A percentile compares a stretch with the other conserved stretches of the same genome.
Evolutionary conservation across 2,797 vertebrate genomes (phyloP).

Genomic region (Borostomias antarcticus): DNA sequence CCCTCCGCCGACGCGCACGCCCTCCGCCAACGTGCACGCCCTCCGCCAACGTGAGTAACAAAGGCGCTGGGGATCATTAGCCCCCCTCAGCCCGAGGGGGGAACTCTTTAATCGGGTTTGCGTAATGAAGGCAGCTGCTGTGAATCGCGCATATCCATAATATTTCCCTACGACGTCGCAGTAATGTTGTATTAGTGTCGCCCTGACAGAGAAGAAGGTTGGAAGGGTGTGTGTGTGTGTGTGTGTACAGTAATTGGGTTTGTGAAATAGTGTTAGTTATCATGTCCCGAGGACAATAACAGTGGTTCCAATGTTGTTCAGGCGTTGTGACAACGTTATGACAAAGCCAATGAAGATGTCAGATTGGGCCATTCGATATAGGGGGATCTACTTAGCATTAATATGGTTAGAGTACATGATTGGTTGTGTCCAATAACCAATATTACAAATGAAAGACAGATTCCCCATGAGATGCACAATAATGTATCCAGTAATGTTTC

Average conservation of each 20-base stretch:
- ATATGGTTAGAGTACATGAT: background rate
- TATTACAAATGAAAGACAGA: background rate
- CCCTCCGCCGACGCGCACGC: no score
- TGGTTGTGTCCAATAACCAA: background rate
- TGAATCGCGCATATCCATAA: slow-evolving; percentile 71
- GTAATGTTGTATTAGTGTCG: slow-evolving; percentile 65
- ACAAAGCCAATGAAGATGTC: slow-evolving; percentile 56
- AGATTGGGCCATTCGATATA: slow-evolving; percentile 46
- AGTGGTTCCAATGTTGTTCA: slow-evolving; percentile 33
- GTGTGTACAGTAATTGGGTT: slow-evolving; percentile 39
- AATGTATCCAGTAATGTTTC: no score
- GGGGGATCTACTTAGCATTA: background rate
- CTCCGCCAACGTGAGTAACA: slow-evolving; percentile 73
- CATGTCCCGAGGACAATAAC: slow-evolving; percentile 46
- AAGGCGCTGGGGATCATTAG: slow-evolving; percentile 78
- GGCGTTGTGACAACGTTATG: slow-evolving; percentile 59
- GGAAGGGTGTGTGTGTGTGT: slow-evolving; percentile 10
- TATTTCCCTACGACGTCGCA: slow-evolving; percentile 53
- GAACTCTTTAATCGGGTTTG: slow-evolving; percentile 76
- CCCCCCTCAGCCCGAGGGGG: slow-evolving; percentile 62
- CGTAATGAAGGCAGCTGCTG: slow-evolving; percentile 77
- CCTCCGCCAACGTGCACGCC: slow-evolving; percentile 66
- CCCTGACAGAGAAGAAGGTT: slow-evolving; percentile 23
- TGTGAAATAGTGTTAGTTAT: slow-evolving; percentile 46
- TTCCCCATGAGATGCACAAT: background rate